phyloP scores from a whole-genome alignment of 2,113 vertebrate species.

The Gallinago media region DNA sequence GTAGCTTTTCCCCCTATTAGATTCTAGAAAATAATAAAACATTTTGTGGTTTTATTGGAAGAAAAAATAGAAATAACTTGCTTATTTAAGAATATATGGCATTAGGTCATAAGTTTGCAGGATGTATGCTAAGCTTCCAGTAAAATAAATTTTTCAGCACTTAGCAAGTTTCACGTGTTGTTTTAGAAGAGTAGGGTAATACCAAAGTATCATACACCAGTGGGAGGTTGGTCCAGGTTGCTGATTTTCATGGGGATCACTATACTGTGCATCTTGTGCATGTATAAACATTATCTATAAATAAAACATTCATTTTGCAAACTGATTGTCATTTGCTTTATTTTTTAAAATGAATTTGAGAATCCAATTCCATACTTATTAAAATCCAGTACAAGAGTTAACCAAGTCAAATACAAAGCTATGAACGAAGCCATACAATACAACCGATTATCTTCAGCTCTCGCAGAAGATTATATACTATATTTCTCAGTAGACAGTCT shows the following conservation, averaged over 20 bases:
- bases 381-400: neutral
- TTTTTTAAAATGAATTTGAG: neutral
- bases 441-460: neutral
- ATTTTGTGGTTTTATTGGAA: neutral
- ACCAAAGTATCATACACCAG: neutral
- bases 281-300: neutral
- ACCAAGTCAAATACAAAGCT: neutral
- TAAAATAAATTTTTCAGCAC: neutral
- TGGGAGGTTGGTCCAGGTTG: neutral
- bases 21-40: neutral
- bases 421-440: neutral
- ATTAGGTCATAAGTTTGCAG: neutral
- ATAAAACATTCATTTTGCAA: neutral
- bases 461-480: neutral
- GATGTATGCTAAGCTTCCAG: neutral
- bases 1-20: neutral
- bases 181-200: neutral
- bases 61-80: neutral
- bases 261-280: neutral
- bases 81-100: neutral
- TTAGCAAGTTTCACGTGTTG: fast-evolving
- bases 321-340: neutral
- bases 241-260: neutral
- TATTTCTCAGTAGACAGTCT: neutral
- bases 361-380: neutral